A percentile compares a stretch with the other conserved stretches of the same genome.
phyloP scores from a whole-genome alignment of 2,113 vertebrate genomes.

The Mystacornis crossleyi region DNA sequence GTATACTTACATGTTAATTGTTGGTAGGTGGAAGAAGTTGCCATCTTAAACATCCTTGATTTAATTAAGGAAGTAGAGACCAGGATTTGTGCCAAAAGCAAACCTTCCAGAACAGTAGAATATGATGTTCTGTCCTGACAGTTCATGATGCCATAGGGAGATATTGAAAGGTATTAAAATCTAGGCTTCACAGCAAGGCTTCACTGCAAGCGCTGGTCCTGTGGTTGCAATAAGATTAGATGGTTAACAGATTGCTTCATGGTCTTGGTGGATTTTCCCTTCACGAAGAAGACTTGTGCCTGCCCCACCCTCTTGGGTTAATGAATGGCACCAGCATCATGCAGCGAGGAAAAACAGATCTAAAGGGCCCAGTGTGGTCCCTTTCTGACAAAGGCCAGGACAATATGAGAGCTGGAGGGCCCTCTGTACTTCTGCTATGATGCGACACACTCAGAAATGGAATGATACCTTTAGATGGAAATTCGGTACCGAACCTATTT shows the following conservation, averaged over 20 bases:
- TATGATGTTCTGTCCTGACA: background rate
- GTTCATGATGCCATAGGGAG: background rate
- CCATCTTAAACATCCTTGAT: background rate
- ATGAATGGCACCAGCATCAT: background rate
- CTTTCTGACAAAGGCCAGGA: background rate
- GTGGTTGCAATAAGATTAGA: background rate
- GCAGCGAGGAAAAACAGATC: background rate
- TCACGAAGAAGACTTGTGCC: background rate
- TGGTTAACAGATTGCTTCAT: background rate
- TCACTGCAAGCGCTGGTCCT: background rate
- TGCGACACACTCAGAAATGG: background rate
- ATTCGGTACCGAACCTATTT: background rate
- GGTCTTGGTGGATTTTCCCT: background rate
- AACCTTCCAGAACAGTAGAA: background rate
- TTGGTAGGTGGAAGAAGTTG: background rate
- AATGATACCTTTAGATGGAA: background rate
- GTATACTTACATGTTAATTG: accelerated
- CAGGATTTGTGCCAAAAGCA: background rate
- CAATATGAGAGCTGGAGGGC: background rate
- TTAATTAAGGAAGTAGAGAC: background rate
- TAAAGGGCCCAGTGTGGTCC: background rate
- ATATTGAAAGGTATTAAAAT: background rate
- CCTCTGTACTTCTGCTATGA: background rate
- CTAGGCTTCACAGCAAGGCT: background rate
- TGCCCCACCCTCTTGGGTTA: background rate